Conservation (phyloP, 2,113 vertebrate species). For the Anser brachyrhynchus region DNA sequence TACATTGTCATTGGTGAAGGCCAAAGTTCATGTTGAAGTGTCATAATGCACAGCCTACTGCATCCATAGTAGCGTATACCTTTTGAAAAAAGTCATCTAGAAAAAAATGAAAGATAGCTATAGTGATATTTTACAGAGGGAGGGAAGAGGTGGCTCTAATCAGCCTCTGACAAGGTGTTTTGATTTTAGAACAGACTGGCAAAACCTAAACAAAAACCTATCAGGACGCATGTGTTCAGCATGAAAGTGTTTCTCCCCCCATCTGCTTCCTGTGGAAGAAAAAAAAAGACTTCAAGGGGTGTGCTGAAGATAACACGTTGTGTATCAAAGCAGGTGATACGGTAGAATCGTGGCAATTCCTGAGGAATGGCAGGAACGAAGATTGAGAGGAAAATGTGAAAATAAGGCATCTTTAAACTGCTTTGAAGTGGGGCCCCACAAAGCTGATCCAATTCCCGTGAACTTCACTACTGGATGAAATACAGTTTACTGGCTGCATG, state of each 20-base stretch:
- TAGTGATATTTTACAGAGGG: background rate
- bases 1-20: background rate
- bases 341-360: constrained; percentile 31
- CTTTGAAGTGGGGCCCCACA: background rate
- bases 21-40: background rate
- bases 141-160: background rate
- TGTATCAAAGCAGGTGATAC: constrained; percentile 36
- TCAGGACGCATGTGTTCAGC: constrained; percentile 21
- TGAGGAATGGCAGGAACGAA: background rate
- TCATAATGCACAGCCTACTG: too few relatives aligned
- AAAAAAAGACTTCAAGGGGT: constrained; percentile 20
- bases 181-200: constrained; percentile 27
- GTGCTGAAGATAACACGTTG: constrained; percentile 21
- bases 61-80: background rate
- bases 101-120: background rate
- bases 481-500: background rate
- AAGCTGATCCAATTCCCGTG: background rate
- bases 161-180: constrained; percentile 6
- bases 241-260: background rate
- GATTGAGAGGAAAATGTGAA: constrained; percentile 28
- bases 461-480: background rate
- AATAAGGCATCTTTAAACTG: background rate
- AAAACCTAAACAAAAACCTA: constrained; percentile 30
- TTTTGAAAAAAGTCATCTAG: background rate
- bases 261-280: constrained; percentile 11